Conservation (phyloP, 2,113 vertebrate genomes). For the Fulmarus glacialis region DNA sequence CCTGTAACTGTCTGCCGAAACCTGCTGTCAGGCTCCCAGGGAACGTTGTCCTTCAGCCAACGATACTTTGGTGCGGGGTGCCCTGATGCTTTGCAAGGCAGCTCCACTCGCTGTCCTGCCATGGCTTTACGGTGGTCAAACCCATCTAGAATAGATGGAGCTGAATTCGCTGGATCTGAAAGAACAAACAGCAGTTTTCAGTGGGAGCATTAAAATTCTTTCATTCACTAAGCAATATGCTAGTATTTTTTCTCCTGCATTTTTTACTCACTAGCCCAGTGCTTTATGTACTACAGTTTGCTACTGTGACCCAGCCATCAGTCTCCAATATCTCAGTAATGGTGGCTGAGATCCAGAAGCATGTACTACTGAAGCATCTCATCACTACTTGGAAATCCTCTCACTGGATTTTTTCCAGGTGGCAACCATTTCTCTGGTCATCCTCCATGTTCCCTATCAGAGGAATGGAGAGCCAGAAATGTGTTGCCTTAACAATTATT, state of each 20-base stretch:
- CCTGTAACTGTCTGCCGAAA: constrained; percentile 91
- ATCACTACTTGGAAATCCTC: constrained; percentile 3
- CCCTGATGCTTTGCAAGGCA: constrained; percentile 96
- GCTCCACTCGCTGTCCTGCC: constrained; percentile 92
- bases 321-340: not conserved
- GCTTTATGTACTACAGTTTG: not conserved
- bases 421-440: not conserved
- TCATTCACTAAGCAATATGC: not conserved
- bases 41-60: constrained; percentile 97
- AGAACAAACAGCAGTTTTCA: not conserved
- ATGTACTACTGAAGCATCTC: not conserved
- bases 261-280: not conserved
- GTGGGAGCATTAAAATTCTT: not conserved
- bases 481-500: not conserved
- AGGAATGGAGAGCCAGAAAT: not conserved
- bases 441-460: not conserved
- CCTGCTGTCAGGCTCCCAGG: constrained; percentile 92
- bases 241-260: not conserved
- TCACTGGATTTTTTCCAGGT: constrained; percentile 38
- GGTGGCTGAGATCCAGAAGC: constrained; percentile 5
- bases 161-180: constrained; percentile 93
- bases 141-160: constrained; percentile 94
- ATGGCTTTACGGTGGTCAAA: constrained; percentile 94
- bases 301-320: not conserved
- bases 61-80: constrained; percentile 94